Evolutionary conservation across 2,797 vertebrate species (phyloP).

Genomic region (Danio tinwini): DNA sequence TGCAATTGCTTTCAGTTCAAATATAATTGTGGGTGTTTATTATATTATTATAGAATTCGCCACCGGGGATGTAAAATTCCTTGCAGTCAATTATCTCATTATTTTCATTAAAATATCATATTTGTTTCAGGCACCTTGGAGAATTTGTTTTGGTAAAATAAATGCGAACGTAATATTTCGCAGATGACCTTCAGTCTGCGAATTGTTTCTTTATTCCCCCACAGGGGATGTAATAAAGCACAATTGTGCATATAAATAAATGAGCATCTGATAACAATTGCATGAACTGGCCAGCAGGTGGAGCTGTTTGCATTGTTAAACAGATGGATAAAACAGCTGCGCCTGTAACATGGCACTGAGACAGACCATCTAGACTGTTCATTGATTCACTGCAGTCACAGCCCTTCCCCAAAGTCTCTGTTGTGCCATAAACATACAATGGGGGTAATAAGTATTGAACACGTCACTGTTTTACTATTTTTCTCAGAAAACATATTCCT

Average conservation of each 20-base stretch:
- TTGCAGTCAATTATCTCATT: background rate
- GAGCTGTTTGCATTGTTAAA: conserved; percentile 43
- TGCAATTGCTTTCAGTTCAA: background rate
- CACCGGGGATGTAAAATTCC: background rate
- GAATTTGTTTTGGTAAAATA: background rate
- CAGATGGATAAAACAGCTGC: background rate
- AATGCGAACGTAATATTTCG: background rate
- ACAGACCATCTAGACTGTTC: background rate
- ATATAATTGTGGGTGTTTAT: background rate
- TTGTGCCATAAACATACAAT: conserved; percentile 22
- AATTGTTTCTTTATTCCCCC: background rate
- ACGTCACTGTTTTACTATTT: no score
- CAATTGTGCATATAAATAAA: background rate
- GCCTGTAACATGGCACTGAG: background rate
- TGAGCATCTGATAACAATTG: background rate
- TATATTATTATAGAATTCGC: background rate
- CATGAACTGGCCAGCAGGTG: conserved; percentile 68
- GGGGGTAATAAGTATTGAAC: no score
- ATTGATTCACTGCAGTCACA: conserved; percentile 17
- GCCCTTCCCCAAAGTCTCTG: background rate
- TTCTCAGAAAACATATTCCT: no score
- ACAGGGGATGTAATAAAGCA: background rate
- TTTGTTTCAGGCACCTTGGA: background rate
- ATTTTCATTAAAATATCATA: background rate
- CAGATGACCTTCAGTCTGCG: background rate